Percentiles rank a stretch among this genome's conserved stretches.
Evolutionary conservation across 1,140 invertebrate genomes (phyloP).

Genomic region (Harpegnathos saltator): DNA sequence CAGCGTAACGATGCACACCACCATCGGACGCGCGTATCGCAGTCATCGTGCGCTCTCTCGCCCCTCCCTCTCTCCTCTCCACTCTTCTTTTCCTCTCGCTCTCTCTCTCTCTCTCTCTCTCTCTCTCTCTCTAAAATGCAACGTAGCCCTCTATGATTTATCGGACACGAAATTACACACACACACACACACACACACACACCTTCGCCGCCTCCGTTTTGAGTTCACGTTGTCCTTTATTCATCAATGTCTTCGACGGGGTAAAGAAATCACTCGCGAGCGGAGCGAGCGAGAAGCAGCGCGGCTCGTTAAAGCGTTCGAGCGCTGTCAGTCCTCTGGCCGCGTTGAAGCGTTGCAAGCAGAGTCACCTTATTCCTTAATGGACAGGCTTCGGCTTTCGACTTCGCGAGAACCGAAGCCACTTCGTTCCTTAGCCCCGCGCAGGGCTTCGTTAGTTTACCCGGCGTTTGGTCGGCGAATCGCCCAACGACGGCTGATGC

Average conservation of each 20-base stretch:
- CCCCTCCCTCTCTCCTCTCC: no score
- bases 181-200: not conserved
- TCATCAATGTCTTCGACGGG: no score
- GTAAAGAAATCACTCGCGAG: not conserved
- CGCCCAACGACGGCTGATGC: no score
- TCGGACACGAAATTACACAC: slow-evolving; percentile 25
- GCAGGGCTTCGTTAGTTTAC: no score
- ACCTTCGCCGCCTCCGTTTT: slow-evolving; percentile 5
- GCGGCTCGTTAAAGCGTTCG: slow-evolving; percentile 24
- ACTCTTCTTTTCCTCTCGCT: no score
- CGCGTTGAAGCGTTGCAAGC: no score
- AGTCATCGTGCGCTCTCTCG: not conserved
- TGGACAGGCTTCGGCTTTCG: no score
- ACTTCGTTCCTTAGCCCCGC: no score
- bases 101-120: no score
- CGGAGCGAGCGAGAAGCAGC: not conserved
- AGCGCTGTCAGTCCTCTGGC: no score
- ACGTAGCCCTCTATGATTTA: slow-evolving; percentile 5
- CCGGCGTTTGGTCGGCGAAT: no score
- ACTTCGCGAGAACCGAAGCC: no score
- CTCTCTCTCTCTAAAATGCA: not conserved
- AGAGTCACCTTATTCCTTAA: not conserved
- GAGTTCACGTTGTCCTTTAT: slow-evolving; percentile 19
- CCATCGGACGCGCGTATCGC: not conserved
- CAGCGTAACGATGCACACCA: not conserved